Base-by-base conservation (phyloP, 2,888 invertebrate species). In the Terebella lapidaria region DNA sequence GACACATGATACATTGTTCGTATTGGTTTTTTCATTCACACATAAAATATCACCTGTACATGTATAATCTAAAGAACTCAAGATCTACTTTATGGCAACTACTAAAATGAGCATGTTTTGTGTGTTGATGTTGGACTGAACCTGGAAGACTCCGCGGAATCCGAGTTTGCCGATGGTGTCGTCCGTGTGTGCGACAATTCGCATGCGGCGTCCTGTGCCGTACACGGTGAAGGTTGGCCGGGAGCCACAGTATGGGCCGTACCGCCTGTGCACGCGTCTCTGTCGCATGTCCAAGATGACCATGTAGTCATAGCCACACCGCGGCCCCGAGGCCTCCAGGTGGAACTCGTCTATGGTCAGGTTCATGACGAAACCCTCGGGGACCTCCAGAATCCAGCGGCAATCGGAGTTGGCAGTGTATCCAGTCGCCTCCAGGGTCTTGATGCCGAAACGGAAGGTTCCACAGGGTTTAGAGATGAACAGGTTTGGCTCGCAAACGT, bases 331-430 rank as follows among this genome's bases (percentile, higher is more conserved):
- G 20, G 35, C 51, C 29, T 62, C 62, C 51, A 62, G 20, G 56
- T 56, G 42, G 59, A 62, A 62, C 27, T 59, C 54, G 29, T 62
- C 62, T n/a, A 62, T 26, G 3, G 62, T 62, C 25, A 62, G 46
- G 28, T 62, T 62, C 28, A 62, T 28, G 22, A 42, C 1, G 54
- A 62, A 62, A 1, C 52, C 54, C 18, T 52, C 56, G 3, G 62
- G 62, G n/a, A 59, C 62, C 35, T 52, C 26, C 22, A 62, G 56
- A 24, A 56, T 29, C 62, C 62, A 61, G 42, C 42, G 42, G 25
- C 61, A 61, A 4, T 54, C 55, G 3, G 18, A 10, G 24, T 30
- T 20, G 3, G 2, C 2, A 22, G 18, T 24, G 20, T 35, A 10
- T n/a, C n/a, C 54, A 26, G n/a, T n/a, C n/a, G n/a, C n/a, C n/a